Evolutionary conservation across 2,113 vertebrate species (phyloP).

Genomic region (Ancistrus triradiatus): DNA sequence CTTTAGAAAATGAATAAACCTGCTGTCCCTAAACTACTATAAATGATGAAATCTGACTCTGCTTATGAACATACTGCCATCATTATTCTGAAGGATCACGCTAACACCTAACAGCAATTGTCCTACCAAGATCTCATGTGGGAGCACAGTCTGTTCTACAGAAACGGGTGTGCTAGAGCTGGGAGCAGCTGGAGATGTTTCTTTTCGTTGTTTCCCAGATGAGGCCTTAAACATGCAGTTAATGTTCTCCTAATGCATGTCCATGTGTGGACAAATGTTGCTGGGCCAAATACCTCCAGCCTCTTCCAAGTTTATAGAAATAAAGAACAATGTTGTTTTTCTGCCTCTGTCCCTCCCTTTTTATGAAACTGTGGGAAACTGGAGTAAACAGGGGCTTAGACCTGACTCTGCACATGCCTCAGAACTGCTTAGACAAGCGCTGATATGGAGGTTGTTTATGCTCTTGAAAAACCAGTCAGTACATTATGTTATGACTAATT

Average conservation of each 20-base stretch:
- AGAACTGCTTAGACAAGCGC: slow-evolving; percentile 22
- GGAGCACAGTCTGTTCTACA: neutral
- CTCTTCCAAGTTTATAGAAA: slow-evolving; percentile 31
- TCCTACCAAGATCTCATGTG: neutral
- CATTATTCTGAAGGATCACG: no score
- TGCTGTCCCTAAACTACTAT: no score
- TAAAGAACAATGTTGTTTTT: slow-evolving; percentile 21
- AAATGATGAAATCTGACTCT: no score
- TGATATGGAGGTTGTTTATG: neutral
- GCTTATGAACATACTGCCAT: no score
- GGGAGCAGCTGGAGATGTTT: slow-evolving; percentile 21
- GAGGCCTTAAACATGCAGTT: slow-evolving; percentile 25
- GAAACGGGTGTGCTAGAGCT: slow-evolving; percentile 2
- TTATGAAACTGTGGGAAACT: slow-evolving; percentile 14
- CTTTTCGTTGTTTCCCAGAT: slow-evolving; percentile 2
- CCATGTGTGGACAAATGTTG: slow-evolving; percentile 33
- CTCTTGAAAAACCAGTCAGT: neutral
- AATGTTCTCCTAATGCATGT: slow-evolving; percentile 29
- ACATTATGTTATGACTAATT: no score
- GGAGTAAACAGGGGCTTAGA: neutral
- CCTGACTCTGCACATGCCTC: slow-evolving; percentile 11
- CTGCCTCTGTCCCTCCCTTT: neutral
- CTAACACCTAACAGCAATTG: neutral
- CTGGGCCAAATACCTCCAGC: slow-evolving; percentile 4
- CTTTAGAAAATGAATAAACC: no score